A percentile compares a stretch with the other conserved stretches of the same genome.
Evolutionary conservation across 2,888 invertebrate species (phyloP).

Genomic region (Ecliptopera silaceata): DNA sequence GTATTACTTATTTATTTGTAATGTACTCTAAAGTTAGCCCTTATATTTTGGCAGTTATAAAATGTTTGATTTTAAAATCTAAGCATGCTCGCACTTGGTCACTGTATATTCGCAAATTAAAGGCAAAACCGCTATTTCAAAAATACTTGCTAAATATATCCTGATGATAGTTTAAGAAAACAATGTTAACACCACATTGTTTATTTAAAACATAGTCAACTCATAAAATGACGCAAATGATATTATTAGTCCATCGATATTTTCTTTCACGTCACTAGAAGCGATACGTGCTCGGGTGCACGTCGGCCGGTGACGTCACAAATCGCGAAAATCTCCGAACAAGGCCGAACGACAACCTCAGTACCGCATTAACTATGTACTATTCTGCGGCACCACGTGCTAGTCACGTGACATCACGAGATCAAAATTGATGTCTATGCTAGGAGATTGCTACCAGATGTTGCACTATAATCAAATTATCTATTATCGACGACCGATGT

Average conservation of each 20-base stretch:
- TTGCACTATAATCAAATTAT: no score
- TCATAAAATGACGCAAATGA: background rate
- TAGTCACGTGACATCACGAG: background rate
- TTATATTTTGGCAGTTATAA: no score
- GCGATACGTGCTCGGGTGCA: conserved; percentile 68
- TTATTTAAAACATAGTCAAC: background rate
- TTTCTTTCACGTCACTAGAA: conserved; percentile 58
- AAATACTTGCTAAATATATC: no score
- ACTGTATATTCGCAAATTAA: no score
- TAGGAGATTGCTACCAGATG: background rate
- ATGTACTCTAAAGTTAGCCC: no score
- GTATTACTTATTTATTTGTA: no score
- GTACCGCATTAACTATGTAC: conserved; percentile 34
- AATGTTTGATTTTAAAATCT: no score
- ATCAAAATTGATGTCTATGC: background rate
- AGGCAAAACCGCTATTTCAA: no score
- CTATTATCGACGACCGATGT: no score
- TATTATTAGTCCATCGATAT: conserved; percentile 44
- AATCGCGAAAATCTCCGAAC: conserved; percentile 67
- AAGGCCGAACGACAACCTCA: conserved; percentile 76
- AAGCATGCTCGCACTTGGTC: no score
- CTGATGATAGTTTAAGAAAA: background rate
- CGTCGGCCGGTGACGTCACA: conserved; percentile 63
- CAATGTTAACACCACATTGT: no score
- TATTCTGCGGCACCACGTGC: conserved; percentile 42